Percentiles rank a stretch among this genome's conserved stretches.
These are phyloP conservation scores for Neotragus pygmaeus DNA, from an alignment of 2,113 vertebrate species.

Conservation along the genomic window DNA sequence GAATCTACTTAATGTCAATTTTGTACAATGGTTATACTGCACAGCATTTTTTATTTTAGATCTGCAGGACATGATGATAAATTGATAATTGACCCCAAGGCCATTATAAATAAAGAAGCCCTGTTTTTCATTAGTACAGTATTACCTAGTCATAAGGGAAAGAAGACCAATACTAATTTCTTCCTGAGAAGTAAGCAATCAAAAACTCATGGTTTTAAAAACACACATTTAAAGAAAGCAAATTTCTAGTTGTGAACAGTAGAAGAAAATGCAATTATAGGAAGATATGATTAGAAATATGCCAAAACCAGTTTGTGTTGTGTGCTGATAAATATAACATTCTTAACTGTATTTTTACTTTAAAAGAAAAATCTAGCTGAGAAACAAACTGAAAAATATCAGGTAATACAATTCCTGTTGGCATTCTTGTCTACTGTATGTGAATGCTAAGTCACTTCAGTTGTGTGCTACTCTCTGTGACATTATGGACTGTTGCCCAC, in stretches of 20 bases:
- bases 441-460: neutral
- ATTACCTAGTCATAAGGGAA: slow-evolving; percentile 76
- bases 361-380: neutral
- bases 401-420: neutral
- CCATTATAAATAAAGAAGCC: slow-evolving; percentile 87
- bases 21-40: slow-evolving; percentile 80
- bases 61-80: slow-evolving; percentile 87
- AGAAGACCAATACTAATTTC: slow-evolving; percentile 71
- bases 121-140: slow-evolving; percentile 89
- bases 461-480: neutral
- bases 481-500: neutral
- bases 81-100: slow-evolving; percentile 91
- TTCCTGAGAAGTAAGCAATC: slow-evolving; percentile 73
- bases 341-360: neutral
- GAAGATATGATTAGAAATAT: slow-evolving; percentile 53
- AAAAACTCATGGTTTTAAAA: slow-evolving; percentile 76
- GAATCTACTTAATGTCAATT: slow-evolving; percentile 89
- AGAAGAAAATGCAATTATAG: slow-evolving; percentile 70
- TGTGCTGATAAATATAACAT: neutral
- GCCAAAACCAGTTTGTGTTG: neutral
- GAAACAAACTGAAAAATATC: neutral
- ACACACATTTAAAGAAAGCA: slow-evolving; percentile 62
- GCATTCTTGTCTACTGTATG: neutral
- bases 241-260: slow-evolving; percentile 66
- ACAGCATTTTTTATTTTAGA: slow-evolving; percentile 84